These are phyloP conservation scores for Limnephilus marmoratus DNA, from an alignment of 2,888 invertebrate species.

Conservation along the genomic window DNA sequence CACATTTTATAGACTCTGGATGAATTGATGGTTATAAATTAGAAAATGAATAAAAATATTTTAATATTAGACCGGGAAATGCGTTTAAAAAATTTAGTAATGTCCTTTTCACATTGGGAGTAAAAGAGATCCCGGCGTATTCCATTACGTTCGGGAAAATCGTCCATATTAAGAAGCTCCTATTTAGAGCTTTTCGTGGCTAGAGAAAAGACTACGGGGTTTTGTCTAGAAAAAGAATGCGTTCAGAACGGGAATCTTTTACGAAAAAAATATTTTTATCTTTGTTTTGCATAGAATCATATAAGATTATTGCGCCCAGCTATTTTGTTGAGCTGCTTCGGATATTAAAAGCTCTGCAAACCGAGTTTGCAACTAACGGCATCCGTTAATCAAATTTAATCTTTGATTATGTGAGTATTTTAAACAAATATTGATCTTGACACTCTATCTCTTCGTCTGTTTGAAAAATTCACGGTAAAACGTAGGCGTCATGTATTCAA, in stretches of 20 bases:
- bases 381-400: neutral
- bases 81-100: too few relatives aligned
- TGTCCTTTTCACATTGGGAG: neutral
- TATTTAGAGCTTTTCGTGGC: neutral
- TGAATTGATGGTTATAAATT: neutral
- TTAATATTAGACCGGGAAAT: neutral
- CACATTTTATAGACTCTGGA: neutral
- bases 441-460: neutral
- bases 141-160: neutral
- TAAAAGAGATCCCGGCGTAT: neutral
- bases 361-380: too few relatives aligned
- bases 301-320: too few relatives aligned
- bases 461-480: neutral
- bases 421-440: neutral
- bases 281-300: too few relatives aligned
- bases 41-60: neutral
- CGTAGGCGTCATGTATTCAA: conserved; percentile 2
- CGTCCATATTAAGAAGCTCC: neutral
- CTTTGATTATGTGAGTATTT: neutral
- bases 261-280: too few relatives aligned
- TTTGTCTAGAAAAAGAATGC: too few relatives aligned
- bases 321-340: too few relatives aligned
- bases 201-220: neutral
- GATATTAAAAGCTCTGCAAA: too few relatives aligned
- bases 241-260: too few relatives aligned